Evolutionary conservation across 2,888 invertebrate genomes (phyloP), one percentile per base, ranked within the genome.

Genomic region (Tethea ocularis): DNA sequence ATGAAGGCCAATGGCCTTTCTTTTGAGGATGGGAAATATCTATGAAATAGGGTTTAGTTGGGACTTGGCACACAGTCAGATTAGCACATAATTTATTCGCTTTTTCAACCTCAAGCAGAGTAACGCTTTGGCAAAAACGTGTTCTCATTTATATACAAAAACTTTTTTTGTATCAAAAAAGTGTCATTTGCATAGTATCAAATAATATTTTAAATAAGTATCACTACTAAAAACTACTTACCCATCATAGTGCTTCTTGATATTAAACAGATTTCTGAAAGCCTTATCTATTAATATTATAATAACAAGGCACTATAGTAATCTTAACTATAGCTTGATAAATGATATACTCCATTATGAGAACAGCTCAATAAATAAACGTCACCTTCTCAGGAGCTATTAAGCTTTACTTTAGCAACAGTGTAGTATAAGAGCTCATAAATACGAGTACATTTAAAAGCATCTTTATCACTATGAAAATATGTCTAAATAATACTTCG

Each of bases 331-430:
- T 33, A 56, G 53, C 61, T 63, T 70, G 63, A 69, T 66, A 59
- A 65, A 69, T 62, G 66, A 70, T 57, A 56, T 54, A 56, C 52
- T 26, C 41, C 46, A 6, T 6, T 26, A 59, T 52, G 46, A 52
- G 61, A 59, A 61, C 58, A 29, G 22, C 57, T 65, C 63, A 58
- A 69, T 69, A 69, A 64, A 69, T 69, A 62, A 58, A 57, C 65
- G 70, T 69, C 69, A 54, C 46, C 56, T 56, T 56, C 54, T 60
- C 17, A 20, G 33, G 15, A 36, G 24, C 67, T 63, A 69, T 67
- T 67, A 67, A 46, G 46, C 46, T 46, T 46, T 20, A 59, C 56
- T 36, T 58, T 26, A 41, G 57, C 63, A 23, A 60, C 65, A 61
- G 11, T 57, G 46, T 67, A 59, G 59, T 46, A 20, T 20, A 20